Conservation (phyloP, 1,140 invertebrate genomes). For the Heliconius hermathena region DNA sequence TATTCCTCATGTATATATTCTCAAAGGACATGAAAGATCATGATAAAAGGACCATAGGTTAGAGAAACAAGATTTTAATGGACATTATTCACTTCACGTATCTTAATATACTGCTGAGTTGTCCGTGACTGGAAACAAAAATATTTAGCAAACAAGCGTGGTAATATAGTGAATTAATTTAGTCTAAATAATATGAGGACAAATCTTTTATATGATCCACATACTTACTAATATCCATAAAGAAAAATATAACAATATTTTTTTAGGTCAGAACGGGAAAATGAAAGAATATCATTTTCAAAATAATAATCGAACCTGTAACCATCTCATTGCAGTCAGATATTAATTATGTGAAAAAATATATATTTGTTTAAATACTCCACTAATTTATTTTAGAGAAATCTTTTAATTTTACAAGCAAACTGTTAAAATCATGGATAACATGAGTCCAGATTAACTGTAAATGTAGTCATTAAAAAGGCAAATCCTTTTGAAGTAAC, state of each 20-base stretch:
- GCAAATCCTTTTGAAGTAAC: background rate
- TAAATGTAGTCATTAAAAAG: background rate
- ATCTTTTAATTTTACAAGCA: background rate
- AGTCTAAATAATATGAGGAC: background rate
- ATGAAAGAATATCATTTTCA: too few relatives aligned
- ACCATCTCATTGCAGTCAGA: too few relatives aligned
- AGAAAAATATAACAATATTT: background rate
- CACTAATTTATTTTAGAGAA: background rate
- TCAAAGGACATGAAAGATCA: background rate
- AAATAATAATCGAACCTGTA: too few relatives aligned
- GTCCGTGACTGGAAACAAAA: constrained; percentile 22
- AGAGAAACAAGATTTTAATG: constrained; percentile 1
- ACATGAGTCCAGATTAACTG: background rate
- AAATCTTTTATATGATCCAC: background rate
- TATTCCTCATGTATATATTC: background rate
- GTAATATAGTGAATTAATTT: background rate
- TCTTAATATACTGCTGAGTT: constrained; percentile 16
- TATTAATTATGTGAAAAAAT: too few relatives aligned
- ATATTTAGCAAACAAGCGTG: constrained; percentile 20
- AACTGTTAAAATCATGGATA: background rate
- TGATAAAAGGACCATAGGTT: background rate
- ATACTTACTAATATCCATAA: constrained; percentile 2
- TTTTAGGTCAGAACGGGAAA: too few relatives aligned
- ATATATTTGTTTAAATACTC: too few relatives aligned
- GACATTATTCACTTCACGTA: constrained; percentile 14